Conservation (phyloP, 2,888 invertebrate species). For the Leptogaster cylindrica region DNA sequence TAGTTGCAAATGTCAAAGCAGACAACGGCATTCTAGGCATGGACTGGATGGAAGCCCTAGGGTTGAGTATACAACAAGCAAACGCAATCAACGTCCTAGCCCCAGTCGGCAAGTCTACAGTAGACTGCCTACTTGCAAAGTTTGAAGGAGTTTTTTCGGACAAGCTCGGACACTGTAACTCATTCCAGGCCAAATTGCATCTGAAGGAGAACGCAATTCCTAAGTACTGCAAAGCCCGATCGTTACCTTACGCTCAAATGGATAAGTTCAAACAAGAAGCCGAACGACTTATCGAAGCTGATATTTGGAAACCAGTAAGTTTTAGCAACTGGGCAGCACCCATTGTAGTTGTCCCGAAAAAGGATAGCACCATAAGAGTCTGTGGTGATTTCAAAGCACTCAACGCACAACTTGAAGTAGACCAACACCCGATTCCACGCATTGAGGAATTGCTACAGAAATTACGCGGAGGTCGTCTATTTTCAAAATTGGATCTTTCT, state of each 20-base stretch:
- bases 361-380: slow-evolving; percentile 17
- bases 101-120: background rate
- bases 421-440: slow-evolving; percentile 13
- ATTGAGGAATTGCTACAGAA: slow-evolving; percentile 17
- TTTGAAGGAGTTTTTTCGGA: background rate
- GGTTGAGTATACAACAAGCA: background rate
- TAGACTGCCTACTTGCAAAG: background rate
- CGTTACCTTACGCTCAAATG: slow-evolving; percentile 2
- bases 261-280: slow-evolving; percentile 22
- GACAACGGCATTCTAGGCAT: background rate
- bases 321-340: slow-evolving; percentile 37
- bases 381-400: slow-evolving; percentile 42
- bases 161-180: background rate
- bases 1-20: background rate
- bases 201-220: background rate
- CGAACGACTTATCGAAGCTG: background rate
- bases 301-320: slow-evolving; percentile 36
- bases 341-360: slow-evolving; percentile 25
- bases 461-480: slow-evolving; percentile 16
- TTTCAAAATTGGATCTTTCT: slow-evolving; percentile 13
- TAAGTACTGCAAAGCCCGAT: background rate
- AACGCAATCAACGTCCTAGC: background rate
- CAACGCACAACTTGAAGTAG: slow-evolving; percentile 32
- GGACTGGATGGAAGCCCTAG: background rate
- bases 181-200: background rate